Percentiles rank a stretch among this genome's conserved stretches.
Conservation (phyloP, 2,888 invertebrate genomes). For the Aspidiotus rigidus region DNA sequence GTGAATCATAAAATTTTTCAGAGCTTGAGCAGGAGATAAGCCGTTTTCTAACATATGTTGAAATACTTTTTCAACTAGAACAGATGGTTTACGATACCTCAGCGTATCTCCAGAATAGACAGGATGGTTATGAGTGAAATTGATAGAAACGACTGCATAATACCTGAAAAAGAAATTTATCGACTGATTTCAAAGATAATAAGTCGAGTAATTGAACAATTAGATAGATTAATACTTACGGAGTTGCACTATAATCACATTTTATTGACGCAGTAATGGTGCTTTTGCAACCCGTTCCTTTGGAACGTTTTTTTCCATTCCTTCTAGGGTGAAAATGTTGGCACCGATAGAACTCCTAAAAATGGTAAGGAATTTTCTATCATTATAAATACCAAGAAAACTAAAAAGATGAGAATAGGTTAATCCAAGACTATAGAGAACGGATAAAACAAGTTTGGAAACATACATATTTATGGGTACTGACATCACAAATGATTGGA, state of each 20-base stretch:
- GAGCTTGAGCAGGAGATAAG: conserved; percentile 11
- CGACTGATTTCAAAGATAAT: not conserved
- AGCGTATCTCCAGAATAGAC: conserved; percentile 11
- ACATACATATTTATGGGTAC: too few species aligned
- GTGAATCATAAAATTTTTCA: conserved; percentile 19
- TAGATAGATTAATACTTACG: not conserved
- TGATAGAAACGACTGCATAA: not conserved
- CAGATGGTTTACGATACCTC: conserved; percentile 21
- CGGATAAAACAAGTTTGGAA: too few species aligned
- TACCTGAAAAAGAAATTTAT: not conserved
- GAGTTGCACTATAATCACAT: conserved; percentile 1
- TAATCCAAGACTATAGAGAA: too few species aligned
- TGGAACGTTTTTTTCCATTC: conserved; percentile 15
- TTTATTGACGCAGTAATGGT: conserved; percentile 9
- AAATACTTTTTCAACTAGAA: conserved; percentile 15
- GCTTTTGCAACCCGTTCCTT: conserved; percentile 21
- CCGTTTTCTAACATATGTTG: conserved; percentile 21
- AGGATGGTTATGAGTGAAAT: conserved; percentile 18
- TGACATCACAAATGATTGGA: too few species aligned
- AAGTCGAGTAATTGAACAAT: not conserved
- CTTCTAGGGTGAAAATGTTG: conserved; percentile 10
- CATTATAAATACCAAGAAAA: too few species aligned
- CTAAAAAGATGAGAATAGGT: too few species aligned
- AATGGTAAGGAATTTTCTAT: not conserved
- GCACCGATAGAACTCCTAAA: conserved; percentile 9